These are phyloP conservation scores for Pharmacophagus antenor DNA, from an alignment of 2,888 invertebrate genomes.

Conservation along the genomic window DNA sequence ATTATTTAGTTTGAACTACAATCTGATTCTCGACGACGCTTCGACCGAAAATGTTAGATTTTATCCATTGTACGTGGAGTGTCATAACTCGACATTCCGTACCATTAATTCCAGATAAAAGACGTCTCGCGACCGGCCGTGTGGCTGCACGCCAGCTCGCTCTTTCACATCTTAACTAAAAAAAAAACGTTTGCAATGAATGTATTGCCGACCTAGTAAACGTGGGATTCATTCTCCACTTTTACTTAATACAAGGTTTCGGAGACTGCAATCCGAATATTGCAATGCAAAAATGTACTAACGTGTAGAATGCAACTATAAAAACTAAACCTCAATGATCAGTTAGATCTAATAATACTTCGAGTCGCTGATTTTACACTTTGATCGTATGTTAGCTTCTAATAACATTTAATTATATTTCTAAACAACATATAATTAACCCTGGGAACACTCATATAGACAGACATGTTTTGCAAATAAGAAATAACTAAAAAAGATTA, in stretches of 20 bases:
- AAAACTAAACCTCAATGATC: too few species aligned
- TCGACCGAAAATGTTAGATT: constrained; percentile 36
- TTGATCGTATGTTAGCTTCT: too few species aligned
- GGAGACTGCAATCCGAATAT: too few species aligned
- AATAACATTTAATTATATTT: too few species aligned
- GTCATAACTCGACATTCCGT: constrained; percentile 62
- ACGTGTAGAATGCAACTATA: too few species aligned
- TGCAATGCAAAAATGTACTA: too few species aligned
- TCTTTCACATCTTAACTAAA: constrained; percentile 19
- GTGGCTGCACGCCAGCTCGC: constrained; percentile 44
- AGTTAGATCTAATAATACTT: too few species aligned
- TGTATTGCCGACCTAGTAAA: constrained; percentile 12
- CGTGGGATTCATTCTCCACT: background rate
- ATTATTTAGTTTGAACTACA: constrained; percentile 9
- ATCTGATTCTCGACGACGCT: constrained; percentile 22
- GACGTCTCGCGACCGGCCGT: constrained; percentile 39
- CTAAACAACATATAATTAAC: too few species aligned
- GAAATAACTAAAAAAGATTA: too few species aligned
- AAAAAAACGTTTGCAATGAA: constrained; percentile 27
- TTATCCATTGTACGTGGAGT: constrained; percentile 45
- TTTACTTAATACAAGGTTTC: background rate
- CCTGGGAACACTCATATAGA: too few species aligned
- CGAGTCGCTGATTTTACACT: too few species aligned
- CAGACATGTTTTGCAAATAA: too few species aligned
- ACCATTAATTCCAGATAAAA: constrained; percentile 60